A percentile compares a stretch with the other conserved stretches of the same genome.
Evolutionary conservation across 2,888 invertebrate species (phyloP).

Genomic region (Thera britannica): DNA sequence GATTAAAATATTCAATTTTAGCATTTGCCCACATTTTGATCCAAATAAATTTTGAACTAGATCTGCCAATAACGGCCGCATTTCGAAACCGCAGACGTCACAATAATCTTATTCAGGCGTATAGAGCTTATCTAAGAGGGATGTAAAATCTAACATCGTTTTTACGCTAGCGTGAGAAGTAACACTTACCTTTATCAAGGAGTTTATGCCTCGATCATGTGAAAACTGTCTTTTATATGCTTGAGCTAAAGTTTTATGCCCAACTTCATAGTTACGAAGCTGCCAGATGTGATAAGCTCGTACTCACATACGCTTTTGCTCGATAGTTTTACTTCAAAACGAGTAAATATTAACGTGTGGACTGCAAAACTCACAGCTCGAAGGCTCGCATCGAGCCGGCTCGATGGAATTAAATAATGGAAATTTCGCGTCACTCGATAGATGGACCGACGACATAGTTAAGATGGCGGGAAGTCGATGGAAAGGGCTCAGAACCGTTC

Average conservation of each 20-base stretch:
- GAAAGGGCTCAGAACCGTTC: no score
- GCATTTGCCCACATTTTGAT: neutral
- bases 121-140: conserved; percentile 13
- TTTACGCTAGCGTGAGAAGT: conserved; percentile 38
- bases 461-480: no score
- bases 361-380: no score
- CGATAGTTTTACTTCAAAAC: no score
- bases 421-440: no score
- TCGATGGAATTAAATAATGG: no score
- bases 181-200: conserved; percentile 5
- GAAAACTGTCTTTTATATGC: conserved; percentile 12
- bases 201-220: conserved; percentile 13
- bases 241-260: conserved; percentile 14
- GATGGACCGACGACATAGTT: no score
- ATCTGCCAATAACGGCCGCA: neutral
- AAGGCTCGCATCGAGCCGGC: no score
- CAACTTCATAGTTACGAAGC: conserved; percentile 1
- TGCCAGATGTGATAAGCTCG: neutral
- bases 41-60: neutral
- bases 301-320: no score
- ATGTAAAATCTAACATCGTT: conserved; percentile 40
- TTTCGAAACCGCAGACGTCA: conserved; percentile 6
- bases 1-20: neutral
- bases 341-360: no score
- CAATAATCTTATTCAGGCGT: conserved; percentile 5